These are phyloP conservation scores for Notoglanidium macrostoma DNA, from an alignment of 2,797 vertebrate species.

Conservation along the genomic window DNA sequence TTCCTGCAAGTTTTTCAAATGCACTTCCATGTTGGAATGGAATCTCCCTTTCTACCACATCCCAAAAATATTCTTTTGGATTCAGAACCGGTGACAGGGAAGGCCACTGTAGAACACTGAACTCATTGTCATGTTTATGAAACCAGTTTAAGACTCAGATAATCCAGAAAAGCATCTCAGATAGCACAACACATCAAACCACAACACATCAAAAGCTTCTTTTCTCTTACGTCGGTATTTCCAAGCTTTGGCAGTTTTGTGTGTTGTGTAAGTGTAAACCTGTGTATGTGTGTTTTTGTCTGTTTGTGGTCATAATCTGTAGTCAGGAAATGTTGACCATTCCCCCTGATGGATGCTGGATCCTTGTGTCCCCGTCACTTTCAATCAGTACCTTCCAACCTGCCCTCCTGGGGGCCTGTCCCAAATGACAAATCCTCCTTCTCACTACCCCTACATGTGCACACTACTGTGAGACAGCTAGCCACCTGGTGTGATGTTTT, in stretches of 20 bases:
- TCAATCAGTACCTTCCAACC: slow-evolving; percentile 62
- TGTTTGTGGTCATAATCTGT: slow-evolving; percentile 54
- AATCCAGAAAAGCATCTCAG: neutral
- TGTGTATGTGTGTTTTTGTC: slow-evolving; percentile 28
- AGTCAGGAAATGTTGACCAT: slow-evolving; percentile 58
- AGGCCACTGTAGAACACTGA: neutral
- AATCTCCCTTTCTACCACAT: neutral
- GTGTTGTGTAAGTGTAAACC: neutral
- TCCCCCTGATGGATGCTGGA: slow-evolving; percentile 65
- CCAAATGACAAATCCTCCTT: slow-evolving; percentile 60
- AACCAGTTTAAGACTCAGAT: neutral
- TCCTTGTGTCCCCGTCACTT: slow-evolving; percentile 67
- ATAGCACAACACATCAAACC: neutral
- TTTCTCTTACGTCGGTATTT: no score
- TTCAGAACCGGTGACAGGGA: neutral
- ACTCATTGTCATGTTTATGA: neutral
- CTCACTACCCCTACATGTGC: slow-evolving; percentile 33
- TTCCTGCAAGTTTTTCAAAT: neutral
- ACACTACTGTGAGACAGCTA: slow-evolving; percentile 17
- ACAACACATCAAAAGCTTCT: neutral
- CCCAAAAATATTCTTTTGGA: neutral
- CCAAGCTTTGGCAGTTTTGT: neutral
- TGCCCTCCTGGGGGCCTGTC: slow-evolving; percentile 50
- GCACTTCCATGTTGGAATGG: neutral
- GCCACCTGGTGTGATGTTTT: neutral